A percentile compares a stretch with the other conserved stretches of the same genome.
Evolutionary conservation across 2,888 invertebrate species (phyloP).

Genomic region (Eumerus sabulonum): DNA sequence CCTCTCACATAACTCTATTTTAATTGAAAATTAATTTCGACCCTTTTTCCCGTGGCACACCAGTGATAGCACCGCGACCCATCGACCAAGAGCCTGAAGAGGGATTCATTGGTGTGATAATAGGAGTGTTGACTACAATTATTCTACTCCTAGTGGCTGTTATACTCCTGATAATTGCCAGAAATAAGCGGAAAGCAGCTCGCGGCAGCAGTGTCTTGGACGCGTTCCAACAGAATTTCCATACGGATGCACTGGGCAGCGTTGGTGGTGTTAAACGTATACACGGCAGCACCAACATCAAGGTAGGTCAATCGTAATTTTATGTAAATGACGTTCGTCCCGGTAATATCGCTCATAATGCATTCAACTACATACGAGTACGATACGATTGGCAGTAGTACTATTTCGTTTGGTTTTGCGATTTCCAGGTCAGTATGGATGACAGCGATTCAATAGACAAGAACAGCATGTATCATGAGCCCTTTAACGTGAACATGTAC

Average conservation of each 20-base stretch:
- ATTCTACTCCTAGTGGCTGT: conserved; percentile 85
- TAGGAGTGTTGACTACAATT: conserved; percentile 86
- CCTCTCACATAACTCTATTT: conserved; percentile 22
- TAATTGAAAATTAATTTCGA: conserved; percentile 51
- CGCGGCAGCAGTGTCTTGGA: conserved; percentile 79
- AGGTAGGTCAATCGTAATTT: conserved; percentile 75
- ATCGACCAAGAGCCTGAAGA: conserved; percentile 82
- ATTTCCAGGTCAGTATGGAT: conserved; percentile 75
- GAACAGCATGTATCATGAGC: conserved; percentile 80
- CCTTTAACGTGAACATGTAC: conserved; percentile 79
- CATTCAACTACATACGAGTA: neutral
- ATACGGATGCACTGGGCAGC: conserved; percentile 78
- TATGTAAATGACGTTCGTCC: conserved; percentile 62
- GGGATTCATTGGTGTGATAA: conserved; percentile 83
- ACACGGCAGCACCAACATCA: conserved; percentile 79
- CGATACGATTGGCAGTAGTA: conserved; percentile 20
- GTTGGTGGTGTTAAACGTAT: conserved; percentile 79
- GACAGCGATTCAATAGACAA: conserved; percentile 79
- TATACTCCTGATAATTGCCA: conserved; percentile 85
- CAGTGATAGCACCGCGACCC: conserved; percentile 80
- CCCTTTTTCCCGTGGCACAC: neutral
- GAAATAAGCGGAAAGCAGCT: conserved; percentile 80
- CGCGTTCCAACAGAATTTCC: conserved; percentile 79
- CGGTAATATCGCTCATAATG: neutral
- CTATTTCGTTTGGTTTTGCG: conserved; percentile 23